A percentile compares a stretch with the other conserved stretches of the same genome.
Conservation (phyloP, 2,888 invertebrate species). For the Odontocerum albicorne region DNA sequence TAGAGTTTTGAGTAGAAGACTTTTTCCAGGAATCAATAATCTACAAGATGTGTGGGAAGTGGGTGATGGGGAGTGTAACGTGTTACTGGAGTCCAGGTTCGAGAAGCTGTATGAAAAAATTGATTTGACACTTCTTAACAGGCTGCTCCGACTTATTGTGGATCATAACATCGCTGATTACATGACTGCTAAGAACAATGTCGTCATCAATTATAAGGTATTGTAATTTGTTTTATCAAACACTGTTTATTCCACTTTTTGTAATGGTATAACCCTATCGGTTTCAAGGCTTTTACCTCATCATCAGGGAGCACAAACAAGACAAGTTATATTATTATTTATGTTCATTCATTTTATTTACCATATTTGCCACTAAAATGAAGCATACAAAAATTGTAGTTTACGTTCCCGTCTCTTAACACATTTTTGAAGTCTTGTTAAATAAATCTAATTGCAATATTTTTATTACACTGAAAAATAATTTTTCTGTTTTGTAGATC, state of each 20-base stretch:
- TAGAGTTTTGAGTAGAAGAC: no score
- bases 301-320: no score
- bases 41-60: slow-evolving; percentile 99
- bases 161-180: slow-evolving; percentile 99
- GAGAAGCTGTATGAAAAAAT: slow-evolving; percentile 99
- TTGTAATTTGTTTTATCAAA: no score
- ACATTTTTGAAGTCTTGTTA: no score
- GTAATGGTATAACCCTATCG: no score
- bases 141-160: slow-evolving; percentile 93
- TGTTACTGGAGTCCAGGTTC: slow-evolving; percentile 93
- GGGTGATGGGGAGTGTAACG: slow-evolving; percentile 97
- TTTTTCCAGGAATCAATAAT: slow-evolving; percentile 81
- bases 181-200: slow-evolving; percentile 99
- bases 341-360: no score
- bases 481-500: background rate
- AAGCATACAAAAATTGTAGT: no score
- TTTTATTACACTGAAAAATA: background rate
- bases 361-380: background rate
- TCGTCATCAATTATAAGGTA: slow-evolving; percentile 98
- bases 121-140: slow-evolving; percentile 95
- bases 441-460: no score
- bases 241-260: no score
- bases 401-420: no score
- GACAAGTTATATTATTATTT: no score
- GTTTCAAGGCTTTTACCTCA: no score